Evolutionary conservation across 2,113 vertebrate species (phyloP), one percentile per base, ranked within the genome.

Genomic region (Lipophrys pholis): DNA sequence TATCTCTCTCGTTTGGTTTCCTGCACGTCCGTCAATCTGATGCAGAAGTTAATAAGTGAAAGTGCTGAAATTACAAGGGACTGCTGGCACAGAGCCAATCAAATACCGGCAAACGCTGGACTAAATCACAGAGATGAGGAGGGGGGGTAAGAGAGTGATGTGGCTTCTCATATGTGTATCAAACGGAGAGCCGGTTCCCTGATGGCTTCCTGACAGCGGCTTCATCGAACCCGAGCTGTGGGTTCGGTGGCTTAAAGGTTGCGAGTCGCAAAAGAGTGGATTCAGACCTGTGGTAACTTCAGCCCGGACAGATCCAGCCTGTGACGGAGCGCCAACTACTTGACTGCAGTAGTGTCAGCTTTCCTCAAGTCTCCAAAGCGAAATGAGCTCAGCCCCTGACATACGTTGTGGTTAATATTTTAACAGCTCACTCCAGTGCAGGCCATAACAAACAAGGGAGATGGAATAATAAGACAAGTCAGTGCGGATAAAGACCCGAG

Each of bases 361-460:
- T 86, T 85, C 82, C 52, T 67, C 39, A 48, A 53, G 69, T 61
- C 78, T 45, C 69, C 53, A 57, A 66, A 81, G 72, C 55, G 53
- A 80, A 73, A 70, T 56, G 69, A 76, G 74, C 80, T 76, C 80
- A 74, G 73, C 50, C 66, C 66, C 74, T 64, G 78, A 90, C 80
- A 86, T 65, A 72, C 17, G 39, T 62, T 21, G 71, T 59, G 55
- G 52, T 91, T 89, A 86, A 91, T 91, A 91, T 90, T 92, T 89
- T 78, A 93, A 83, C 68, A 85, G 70, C 30, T 70, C 42, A 50
- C 54, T 74, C 59, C 51, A 62, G 64, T 38, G 66, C 59, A 69
- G 45, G 53, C 63, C 76, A 53, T 63, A 76, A 83, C 58, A 89
- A 84, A 83, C 65, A 70, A 16, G 38, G 49, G 16, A 46, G 53